phyloP scores from a whole-genome alignment of 1,140 invertebrate species.

The Metaphire vulgaris region DNA sequence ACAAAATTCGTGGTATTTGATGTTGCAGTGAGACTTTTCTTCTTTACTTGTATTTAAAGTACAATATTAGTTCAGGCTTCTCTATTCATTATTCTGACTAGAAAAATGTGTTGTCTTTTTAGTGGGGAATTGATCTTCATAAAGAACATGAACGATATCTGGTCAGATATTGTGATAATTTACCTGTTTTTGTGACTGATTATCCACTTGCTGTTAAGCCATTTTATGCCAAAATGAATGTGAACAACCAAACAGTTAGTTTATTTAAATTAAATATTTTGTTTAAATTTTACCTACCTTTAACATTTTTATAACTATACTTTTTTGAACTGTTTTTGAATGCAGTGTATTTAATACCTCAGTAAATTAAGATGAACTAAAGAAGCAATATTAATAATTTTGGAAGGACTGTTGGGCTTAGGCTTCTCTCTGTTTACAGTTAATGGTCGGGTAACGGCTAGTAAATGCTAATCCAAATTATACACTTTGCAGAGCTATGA shows the following conservation, averaged over 20 bases:
- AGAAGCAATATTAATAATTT: constrained; percentile 1
- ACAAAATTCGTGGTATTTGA: too few species aligned
- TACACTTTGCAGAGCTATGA: too few species aligned
- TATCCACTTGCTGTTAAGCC: constrained; percentile 82
- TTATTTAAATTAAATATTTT: background rate
- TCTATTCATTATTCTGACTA: too few species aligned
- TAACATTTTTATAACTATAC: background rate
- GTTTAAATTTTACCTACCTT: background rate
- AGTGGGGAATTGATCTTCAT: constrained; percentile 60
- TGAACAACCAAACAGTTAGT: constrained; percentile 57
- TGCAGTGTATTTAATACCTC: background rate
- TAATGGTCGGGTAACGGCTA: background rate
- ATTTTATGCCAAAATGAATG: constrained; percentile 81
- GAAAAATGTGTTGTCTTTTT: too few species aligned
- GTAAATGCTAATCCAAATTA: too few species aligned
- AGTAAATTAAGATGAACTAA: too few species aligned
- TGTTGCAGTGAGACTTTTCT: too few species aligned
- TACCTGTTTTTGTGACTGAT: constrained; percentile 79
- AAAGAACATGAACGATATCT: constrained; percentile 87
- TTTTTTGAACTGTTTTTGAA: background rate
- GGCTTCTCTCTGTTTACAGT: background rate
- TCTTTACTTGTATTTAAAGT: too few species aligned
- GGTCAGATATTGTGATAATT: constrained; percentile 64
- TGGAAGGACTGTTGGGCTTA: background rate
- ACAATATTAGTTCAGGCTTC: too few species aligned